Evolutionary conservation across 2,113 vertebrate genomes (phyloP).

Genomic region (Engystomops pustulosus): DNA sequence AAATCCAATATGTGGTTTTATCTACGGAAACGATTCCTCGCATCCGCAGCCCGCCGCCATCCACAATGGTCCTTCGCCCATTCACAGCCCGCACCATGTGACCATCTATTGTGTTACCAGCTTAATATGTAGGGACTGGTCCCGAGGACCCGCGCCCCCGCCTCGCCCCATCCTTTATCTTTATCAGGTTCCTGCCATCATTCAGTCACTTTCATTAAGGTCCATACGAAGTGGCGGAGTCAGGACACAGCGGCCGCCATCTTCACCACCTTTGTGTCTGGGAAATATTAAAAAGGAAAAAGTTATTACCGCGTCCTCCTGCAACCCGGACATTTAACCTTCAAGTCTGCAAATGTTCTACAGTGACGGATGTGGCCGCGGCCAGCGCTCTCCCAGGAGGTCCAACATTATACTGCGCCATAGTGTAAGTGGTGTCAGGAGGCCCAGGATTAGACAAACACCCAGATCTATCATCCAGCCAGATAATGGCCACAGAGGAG

Average conservation of each 20-base stretch:
- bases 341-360: slow-evolving; percentile 4
- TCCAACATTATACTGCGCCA: neutral
- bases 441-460: slow-evolving; percentile 9
- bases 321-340: slow-evolving; percentile 22
- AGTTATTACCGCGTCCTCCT: neutral
- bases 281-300: neutral
- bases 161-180: slow-evolving; percentile 7
- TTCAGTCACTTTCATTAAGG: slow-evolving; percentile 49
- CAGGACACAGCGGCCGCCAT: neutral
- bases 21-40: neutral
- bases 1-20: neutral
- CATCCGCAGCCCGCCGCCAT: neutral
- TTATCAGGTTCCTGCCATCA: slow-evolving; percentile 26
- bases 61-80: neutral
- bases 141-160: neutral
- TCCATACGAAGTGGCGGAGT: neutral
- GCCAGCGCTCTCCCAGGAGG: neutral
- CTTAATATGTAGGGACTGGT: slow-evolving; percentile 35
- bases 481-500: neutral
- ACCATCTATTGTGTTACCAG: slow-evolving; percentile 3
- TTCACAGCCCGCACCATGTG: neutral
- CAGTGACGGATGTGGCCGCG: neutral
- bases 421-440: slow-evolving; percentile 16
- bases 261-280: slow-evolving; percentile 28
- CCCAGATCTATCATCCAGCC: neutral